phyloP scores from a whole-genome alignment of 2,888 invertebrate species.

The Pseudanteris insignis region DNA sequence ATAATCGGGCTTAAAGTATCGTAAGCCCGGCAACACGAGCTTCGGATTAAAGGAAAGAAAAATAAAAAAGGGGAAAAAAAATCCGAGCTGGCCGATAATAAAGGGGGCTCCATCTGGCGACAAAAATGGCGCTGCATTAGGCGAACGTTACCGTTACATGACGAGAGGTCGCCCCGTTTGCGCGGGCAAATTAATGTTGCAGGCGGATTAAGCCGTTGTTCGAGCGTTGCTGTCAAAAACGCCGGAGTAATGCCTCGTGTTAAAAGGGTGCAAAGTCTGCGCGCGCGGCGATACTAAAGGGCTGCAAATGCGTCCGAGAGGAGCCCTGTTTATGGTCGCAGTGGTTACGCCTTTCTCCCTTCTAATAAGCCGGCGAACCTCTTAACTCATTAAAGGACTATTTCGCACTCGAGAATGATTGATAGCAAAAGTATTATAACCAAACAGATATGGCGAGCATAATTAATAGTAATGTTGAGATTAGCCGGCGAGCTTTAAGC shows the following conservation, averaged over 20 bases:
- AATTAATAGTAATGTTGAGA: no score
- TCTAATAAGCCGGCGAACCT: no score
- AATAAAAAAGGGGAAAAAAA: no score
- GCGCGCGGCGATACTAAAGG: slow-evolving; percentile 9
- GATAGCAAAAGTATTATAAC: no score
- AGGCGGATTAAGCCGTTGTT: slow-evolving; percentile 43
- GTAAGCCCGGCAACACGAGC: no score
- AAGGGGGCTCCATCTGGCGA: background rate
- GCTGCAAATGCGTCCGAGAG: slow-evolving; percentile 30
- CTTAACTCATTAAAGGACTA: no score
- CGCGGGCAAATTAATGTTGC: slow-evolving; percentile 42
- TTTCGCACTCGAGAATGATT: no score
- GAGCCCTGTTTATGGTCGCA: slow-evolving; percentile 30
- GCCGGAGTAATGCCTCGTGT: slow-evolving; percentile 29
- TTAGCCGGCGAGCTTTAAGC: no score
- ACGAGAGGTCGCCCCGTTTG: slow-evolving; percentile 16
- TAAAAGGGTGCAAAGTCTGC: slow-evolving; percentile 42
- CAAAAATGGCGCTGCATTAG: slow-evolving; percentile 7
- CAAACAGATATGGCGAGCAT: no score
- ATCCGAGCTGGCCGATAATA: background rate
- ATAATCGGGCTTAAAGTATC: no score
- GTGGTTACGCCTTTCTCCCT: no score
- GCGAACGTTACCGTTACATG: slow-evolving; percentile 9
- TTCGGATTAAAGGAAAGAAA: no score
- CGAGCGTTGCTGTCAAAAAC: slow-evolving; percentile 36